A percentile compares a stretch with the other conserved stretches of the same genome.
These are phyloP conservation scores for Apodemus agrarius DNA, from an alignment of 2,797 vertebrate genomes.

Conservation along the genomic window DNA sequence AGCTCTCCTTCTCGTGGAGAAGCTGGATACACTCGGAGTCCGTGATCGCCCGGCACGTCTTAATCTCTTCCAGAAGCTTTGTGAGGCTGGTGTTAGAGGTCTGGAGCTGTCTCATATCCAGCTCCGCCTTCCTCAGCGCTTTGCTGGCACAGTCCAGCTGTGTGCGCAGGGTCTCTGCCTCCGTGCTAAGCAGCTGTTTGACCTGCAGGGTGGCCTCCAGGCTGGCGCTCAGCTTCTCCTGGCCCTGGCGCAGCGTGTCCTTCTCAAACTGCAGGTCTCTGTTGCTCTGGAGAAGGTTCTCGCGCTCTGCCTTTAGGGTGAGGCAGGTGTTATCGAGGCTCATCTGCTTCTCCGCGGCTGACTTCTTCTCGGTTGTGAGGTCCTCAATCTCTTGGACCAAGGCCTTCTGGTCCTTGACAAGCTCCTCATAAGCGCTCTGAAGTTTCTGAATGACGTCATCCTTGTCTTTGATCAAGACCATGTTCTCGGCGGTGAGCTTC, in stretches of 20 bases:
- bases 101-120: constrained; percentile 89
- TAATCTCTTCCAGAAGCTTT: constrained; percentile 91
- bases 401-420: constrained; percentile 79
- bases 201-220: constrained; percentile 73
- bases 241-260: constrained; percentile 75
- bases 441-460: constrained; percentile 85
- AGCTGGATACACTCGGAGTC: constrained; percentile 90
- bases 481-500: constrained; percentile 89
- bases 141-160: constrained; percentile 84
- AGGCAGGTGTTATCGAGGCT: constrained; percentile 75
- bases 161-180: constrained; percentile 85
- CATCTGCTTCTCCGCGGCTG: constrained; percentile 55
- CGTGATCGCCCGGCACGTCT: constrained; percentile 90
- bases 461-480: constrained; percentile 85
- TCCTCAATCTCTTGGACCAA: constrained; percentile 80
- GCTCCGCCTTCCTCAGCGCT: constrained; percentile 84
- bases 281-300: constrained; percentile 69
- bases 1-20: constrained; percentile 92
- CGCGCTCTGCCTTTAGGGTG: constrained; percentile 79
- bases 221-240: constrained; percentile 76
- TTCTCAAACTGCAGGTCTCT: constrained; percentile 81
- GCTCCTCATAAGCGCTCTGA: constrained; percentile 83
- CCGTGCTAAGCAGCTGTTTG: constrained; percentile 84
- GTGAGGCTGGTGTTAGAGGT: constrained; percentile 88
- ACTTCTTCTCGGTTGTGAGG: constrained; percentile 84